Base-by-base conservation (phyloP, 2,888 invertebrate genomes). In the Pseudanteris insignis region DNA sequence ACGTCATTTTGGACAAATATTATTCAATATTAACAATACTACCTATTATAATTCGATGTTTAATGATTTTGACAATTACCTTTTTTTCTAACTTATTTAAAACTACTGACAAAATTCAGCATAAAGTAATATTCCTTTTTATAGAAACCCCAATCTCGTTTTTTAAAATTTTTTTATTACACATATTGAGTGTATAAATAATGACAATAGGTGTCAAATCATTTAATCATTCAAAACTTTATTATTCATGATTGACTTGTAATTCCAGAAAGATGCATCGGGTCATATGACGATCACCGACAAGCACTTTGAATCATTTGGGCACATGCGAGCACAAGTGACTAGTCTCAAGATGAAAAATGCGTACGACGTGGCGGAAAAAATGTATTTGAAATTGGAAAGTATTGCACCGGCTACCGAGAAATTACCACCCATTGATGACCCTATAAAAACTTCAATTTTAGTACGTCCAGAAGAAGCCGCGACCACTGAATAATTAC, bases 331-430 rank as follows among this genome's bases (percentile, higher is more conserved):
- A n/a, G 46, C 46, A 2, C 2, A 7, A 13, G 7, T 44, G 30
- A 13, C 12, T 2, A 0, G 21, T 21, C 18, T 1, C 8, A 1
- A 24, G 11, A 2, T 10, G n/a, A 15, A 32, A 0, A 12, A 34
- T 2, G 21, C 30, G n/a, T 43, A 14, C 14, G 43, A 51, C 4
- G n/a, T 51, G n/a, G 18, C 33, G n/a, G 50, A 51, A 34, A 34
- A 37, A 15, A 13, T 53, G 9, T 14, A 24, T 25, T 10, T 54
- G 21, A 37, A 37, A 30, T 8, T 54, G 30, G 38, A 46, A 34
- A 46, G 54, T 7, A 54, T 37, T 8, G 24, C 28, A 4, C 46
- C 54, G 4, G 54, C 54, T 1, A 46, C 32, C 4, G 37, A 37
- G 24, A 34, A 38, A 32, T 33, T 46, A 6, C 12, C 30, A 18